Evolutionary conservation across 1,140 invertebrate genomes (phyloP).

Genomic region (Ceratitis capitata): DNA sequence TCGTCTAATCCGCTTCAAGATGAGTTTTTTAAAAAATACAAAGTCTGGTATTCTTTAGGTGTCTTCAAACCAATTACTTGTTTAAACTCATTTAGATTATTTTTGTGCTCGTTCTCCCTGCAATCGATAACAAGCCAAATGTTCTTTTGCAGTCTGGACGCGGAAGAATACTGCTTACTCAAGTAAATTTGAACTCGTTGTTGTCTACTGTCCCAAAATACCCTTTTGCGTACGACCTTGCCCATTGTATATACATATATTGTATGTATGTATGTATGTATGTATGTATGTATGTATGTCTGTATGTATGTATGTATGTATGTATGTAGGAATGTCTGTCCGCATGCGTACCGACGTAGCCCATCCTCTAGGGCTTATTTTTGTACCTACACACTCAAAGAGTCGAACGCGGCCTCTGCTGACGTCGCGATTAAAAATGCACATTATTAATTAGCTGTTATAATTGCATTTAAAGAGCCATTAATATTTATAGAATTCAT

Average conservation of each 20-base stretch:
- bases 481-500: constrained; percentile 65
- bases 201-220: neutral
- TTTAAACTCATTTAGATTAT: no score
- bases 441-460: constrained; percentile 66
- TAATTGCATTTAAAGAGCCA: constrained; percentile 65
- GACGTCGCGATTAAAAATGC: constrained; percentile 56
- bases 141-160: no score
- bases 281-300: neutral
- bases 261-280: no score
- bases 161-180: no score
- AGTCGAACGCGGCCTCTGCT: neutral
- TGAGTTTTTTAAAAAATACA: no score
- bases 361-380: neutral
- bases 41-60: no score
- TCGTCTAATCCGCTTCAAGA: no score
- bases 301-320: neutral
- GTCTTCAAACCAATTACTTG: no score
- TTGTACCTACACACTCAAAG: neutral
- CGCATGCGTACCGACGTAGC: neutral
- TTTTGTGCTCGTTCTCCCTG: no score
- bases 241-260: neutral
- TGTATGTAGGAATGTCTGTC: neutral
- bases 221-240: neutral
- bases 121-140: no score
- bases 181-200: no score